Base-by-base conservation (phyloP, 2,113 vertebrate species). In the Lipophrys pholis region DNA sequence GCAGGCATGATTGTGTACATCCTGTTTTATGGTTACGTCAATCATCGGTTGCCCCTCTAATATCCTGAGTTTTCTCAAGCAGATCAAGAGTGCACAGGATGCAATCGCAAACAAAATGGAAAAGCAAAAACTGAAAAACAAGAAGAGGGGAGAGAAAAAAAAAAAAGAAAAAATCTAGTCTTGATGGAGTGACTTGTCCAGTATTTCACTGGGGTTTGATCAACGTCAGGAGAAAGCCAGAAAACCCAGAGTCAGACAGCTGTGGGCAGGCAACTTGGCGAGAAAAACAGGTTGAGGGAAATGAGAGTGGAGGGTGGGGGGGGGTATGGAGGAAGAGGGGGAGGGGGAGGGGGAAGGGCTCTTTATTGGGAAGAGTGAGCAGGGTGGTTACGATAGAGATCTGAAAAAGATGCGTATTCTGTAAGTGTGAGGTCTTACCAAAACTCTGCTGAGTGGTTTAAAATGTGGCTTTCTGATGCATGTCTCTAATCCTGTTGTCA, bases 191-290 rank as follows among this genome's bases (percentile, higher is more conserved):
- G 90, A 90, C 87, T 92, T 92, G 91, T 93, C 92, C 93, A 94
- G 91, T 90, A 89, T 87, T 90, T 91, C 79, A 89, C 93, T 93
- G 89, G 94, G 91, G 92, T 94, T 90, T 93, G 90, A 94, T 87
- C 94, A 94, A 94, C 94, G 92, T 54, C 93, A 96, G 93, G 84
- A 89, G 86, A 95, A 95, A 97, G 94, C 94, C 94, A 95, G 94
- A 95, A 95, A 96, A 94, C 95, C 95, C 89, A 82, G 95, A 96
- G 96, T 97, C 97, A 98, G 97, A 97, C 95, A 95, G 95, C 95
- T 95, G 88, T 84, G 86, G 88, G 88, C 82, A 63, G 81, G 60
- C 69, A 60, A 77, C 54, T 89, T 89, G 50, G 56, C 46, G 41
- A 67, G 65, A 76, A 21, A 62, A 81, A 61, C 49, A 69, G 42